Base-by-base conservation (phyloP, 2,113 vertebrate species). In the Motacilla alba region DNA sequence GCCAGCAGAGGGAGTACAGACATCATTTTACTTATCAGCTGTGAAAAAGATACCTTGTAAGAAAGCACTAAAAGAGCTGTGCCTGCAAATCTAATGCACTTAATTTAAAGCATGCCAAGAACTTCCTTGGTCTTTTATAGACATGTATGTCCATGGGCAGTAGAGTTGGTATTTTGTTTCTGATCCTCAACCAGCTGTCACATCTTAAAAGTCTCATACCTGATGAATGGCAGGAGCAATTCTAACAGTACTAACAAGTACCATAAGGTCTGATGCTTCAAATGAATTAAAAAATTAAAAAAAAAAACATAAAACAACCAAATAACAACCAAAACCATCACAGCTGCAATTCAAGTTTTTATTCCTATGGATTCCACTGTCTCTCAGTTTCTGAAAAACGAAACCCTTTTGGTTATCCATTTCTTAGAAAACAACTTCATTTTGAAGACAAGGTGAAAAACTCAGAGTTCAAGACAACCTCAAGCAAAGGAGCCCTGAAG, bases 1-100 rank as follows among this genome's bases (percentile, higher is more conserved):
- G 70, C 95, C 96, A 97, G 95, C 74, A 96, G 96, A 97, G 95
- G 94, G 93, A 97, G 96, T 94, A 78, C 86, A 95, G 80, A 91
- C 95, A 95, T 97, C 94, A 87, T 96, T 95, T 96, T 95, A 91
- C 78, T 89, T 83, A 95, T 81, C 68, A 86, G 90, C 73, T 70
- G 37, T 90, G 92, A 91, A 96, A 96, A 90, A 95, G 94, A 94
- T 88, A 95, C 83, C 89, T 88, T 78, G 60, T 44, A 89, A 87
- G 86, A 91, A 97, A 92, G 86, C 52, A 68, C 47, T 68, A 37
- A 76, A 84, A 92, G 69, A 83, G 69, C 86, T 63, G 59, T 7
- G 73, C 56, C 79, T 90, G 86, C 60, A 95, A 95, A 81, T 68
- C 53, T 93, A 94, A 93, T 56, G 80, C 8, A 1, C 18, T 39